Percentiles rank a stretch among this genome's conserved stretches.
phyloP scores from a whole-genome alignment of 2,797 vertebrate genomes.

The Coregonus ussuriensis region DNA sequence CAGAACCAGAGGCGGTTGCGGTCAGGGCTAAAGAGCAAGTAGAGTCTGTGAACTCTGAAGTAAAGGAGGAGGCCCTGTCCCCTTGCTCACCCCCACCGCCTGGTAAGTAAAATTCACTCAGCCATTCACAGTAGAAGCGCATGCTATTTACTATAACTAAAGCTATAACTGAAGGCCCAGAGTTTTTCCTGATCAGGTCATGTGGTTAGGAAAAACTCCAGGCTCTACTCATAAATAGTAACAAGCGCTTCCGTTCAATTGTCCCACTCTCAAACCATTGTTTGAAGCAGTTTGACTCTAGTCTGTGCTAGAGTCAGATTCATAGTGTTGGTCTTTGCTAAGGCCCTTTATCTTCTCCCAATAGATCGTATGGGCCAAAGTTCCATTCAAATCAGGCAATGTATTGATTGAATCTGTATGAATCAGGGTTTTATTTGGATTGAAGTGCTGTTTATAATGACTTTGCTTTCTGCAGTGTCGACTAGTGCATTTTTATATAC shows the following conservation, averaged over 20 bases:
- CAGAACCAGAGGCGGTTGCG: slow-evolving; percentile 49
- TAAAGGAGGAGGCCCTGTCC: slow-evolving; percentile 64
- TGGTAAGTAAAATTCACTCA: slow-evolving; percentile 73
- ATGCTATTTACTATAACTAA: slow-evolving; percentile 33
- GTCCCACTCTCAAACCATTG: background rate
- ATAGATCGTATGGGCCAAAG: background rate
- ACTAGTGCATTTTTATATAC: slow-evolving; percentile 7
- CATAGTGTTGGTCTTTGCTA: background rate
- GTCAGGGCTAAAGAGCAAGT: slow-evolving; percentile 61
- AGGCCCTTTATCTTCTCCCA: background rate
- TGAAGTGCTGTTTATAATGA: slow-evolving; percentile 1
- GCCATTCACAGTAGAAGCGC: slow-evolving; percentile 50
- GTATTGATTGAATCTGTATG: background rate
- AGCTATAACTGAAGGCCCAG: background rate
- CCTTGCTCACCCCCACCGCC: slow-evolving; percentile 55
- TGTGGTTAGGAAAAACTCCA: background rate
- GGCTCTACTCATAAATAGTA: no score
- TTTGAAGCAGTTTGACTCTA: background rate
- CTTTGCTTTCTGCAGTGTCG: slow-evolving; percentile 11
- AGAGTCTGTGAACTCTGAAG: slow-evolving; percentile 50
- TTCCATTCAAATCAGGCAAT: background rate
- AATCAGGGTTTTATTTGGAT: background rate
- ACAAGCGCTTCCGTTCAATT: background rate
- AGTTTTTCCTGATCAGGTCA: background rate
- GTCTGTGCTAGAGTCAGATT: background rate